Evolutionary conservation across 2,888 invertebrate genomes (phyloP).

Genomic region (Ophion costatus): DNA sequence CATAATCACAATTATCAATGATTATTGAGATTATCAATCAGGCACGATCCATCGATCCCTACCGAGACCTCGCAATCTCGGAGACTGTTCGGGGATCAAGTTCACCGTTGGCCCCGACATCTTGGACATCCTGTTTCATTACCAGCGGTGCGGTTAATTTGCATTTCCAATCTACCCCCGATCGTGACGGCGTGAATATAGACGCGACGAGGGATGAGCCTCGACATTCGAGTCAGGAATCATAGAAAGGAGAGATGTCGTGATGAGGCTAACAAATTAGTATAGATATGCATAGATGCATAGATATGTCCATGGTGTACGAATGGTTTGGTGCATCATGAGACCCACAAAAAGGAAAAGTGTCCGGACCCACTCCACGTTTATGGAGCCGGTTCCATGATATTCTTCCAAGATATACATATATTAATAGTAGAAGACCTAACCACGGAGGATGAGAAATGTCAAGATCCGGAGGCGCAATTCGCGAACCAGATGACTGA

Average conservation of each 20-base stretch:
- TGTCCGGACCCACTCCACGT: not conserved
- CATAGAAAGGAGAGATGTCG: conserved; percentile 24
- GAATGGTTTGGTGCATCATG: not conserved
- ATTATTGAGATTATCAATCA: no score
- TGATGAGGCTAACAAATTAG: conserved; percentile 9
- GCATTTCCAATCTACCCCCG: conserved; percentile 58
- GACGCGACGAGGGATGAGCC: not conserved
- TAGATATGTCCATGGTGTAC: not conserved
- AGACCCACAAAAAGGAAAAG: not conserved
- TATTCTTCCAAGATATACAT: not conserved
- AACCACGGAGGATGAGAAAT: conserved; percentile 23
- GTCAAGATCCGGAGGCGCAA: conserved; percentile 32
- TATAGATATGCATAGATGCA: conserved; percentile 17
- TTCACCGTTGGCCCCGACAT: conserved; percentile 1
- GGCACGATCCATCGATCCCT: no score
- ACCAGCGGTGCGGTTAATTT: conserved; percentile 50
- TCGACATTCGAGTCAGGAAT: conserved; percentile 35
- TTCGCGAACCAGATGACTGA: conserved; percentile 26
- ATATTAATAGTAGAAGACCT: conserved; percentile 8
- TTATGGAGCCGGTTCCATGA: not conserved
- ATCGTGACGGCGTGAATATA: conserved; percentile 23
- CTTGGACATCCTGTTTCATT: conserved; percentile 32
- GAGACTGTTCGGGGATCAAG: not conserved
- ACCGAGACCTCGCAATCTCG: not conserved
- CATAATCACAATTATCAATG: no score